Base-by-base conservation (phyloP, 2,113 vertebrate species). In the Macquaria australasica region DNA sequence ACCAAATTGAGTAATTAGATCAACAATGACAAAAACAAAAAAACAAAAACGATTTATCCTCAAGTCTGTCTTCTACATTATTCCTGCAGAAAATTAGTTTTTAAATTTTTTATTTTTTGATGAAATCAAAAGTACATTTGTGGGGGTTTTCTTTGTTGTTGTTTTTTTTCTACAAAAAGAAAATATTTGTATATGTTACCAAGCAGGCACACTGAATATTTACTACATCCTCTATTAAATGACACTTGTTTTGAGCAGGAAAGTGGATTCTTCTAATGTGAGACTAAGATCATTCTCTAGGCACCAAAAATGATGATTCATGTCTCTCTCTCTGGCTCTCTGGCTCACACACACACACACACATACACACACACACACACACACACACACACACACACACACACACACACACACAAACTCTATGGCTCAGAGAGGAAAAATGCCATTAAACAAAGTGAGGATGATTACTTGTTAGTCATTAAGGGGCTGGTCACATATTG, bases 281-380 rank as follows among this genome's bases (percentile, higher is more conserved):
- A 55, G 43, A 21, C 41, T 77, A 50, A 74, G 64, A 60, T 71
- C 71, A 87, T 48, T 48, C 18, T 71, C 31, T 50, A 37, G 69
- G 41, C 55, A 62, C 11, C 31, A 79, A 79, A 85, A 79, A 37
- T 73, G 53, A 83, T 83, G 72, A 85, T 81, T 87, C 76, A 83
- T 74, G 53, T 50, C 43, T 50, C 18, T 51, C 21, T 62, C 39
- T 45, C 3, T 58, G 34, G 48, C 69, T 25, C 5, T 77, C 51
- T n/a, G n/a, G n/a, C n/a, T n/a, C n/a, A n/a, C n/a, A n/a, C n/a
- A n/a, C n/a, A n/a, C n/a, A n/a, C n/a, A n/a, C n/a, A n/a, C n/a
- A n/a, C n/a, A n/a, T n/a, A 56, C 39, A 55, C 8, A 69, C 53
- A 20, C 64, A 72, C 31, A 58, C 51, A 59, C 28, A 25, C 55